Conservation (phyloP, 2,113 vertebrate genomes). For the Perca flavescens region DNA sequence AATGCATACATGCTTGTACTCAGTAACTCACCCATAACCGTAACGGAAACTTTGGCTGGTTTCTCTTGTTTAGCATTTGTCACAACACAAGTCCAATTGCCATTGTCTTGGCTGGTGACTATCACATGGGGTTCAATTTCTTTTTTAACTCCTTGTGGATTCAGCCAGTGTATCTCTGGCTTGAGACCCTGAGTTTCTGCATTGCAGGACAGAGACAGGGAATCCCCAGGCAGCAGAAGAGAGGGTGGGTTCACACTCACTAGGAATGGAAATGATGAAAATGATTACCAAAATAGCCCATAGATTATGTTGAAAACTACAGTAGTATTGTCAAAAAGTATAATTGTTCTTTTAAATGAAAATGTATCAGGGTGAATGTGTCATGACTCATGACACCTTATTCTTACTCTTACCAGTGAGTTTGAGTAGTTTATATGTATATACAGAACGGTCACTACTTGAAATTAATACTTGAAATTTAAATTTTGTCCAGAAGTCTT, state of each 20-base stretch:
- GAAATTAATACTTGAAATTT: too few relatives aligned
- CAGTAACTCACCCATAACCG: constrained; percentile 73
- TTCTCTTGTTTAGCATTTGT: accelerated
- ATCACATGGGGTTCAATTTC: accelerated
- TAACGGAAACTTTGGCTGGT: constrained; percentile 2
- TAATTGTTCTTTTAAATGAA: neutral
- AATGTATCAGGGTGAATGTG: neutral
- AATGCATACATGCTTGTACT: neutral
- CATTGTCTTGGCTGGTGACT: constrained; percentile 43
- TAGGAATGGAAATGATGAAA: constrained; percentile 15
- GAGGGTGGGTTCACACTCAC: neutral
- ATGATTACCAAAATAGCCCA: neutral
- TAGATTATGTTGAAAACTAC: neutral
- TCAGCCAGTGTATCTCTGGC: constrained; percentile 47
- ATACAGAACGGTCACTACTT: accelerated
- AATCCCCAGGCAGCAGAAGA: neutral
- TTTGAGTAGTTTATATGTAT: constrained; percentile 40
- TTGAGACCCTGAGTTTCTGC: accelerated
- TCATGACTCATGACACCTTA: neutral
- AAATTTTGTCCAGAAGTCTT: constrained; percentile 44
- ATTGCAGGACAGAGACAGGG: constrained; percentile 43
- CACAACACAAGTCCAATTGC: constrained; percentile 75
- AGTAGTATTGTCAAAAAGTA: neutral
- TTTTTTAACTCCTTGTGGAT: neutral
- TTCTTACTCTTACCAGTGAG: constrained; percentile 52